Evolutionary conservation across 1,140 invertebrate genomes (phyloP).

Genomic region (Pinna nobilis): DNA sequence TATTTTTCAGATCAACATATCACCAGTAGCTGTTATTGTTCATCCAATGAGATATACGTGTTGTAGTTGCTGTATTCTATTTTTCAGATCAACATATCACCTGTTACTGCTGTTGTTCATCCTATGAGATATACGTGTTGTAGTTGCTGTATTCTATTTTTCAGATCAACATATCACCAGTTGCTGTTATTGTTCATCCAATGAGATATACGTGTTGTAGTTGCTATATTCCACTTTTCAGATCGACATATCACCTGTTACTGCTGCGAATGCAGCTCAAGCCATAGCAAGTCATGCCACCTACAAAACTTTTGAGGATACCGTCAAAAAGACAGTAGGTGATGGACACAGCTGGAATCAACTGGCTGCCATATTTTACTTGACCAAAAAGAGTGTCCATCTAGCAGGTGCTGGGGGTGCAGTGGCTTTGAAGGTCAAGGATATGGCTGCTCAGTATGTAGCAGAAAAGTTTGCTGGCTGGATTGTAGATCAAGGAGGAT

Average conservation of each 20-base stretch:
- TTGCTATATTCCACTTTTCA: background rate
- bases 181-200: too few species aligned
- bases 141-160: too few species aligned
- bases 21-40: background rate
- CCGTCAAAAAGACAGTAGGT: slow-evolving; percentile 51
- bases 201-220: background rate
- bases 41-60: too few species aligned
- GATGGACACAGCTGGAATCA: slow-evolving; percentile 60
- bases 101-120: too few species aligned
- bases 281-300: slow-evolving; percentile 53
- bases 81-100: too few species aligned
- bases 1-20: background rate
- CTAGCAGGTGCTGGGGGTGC: slow-evolving; percentile 59
- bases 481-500: slow-evolving; percentile 68
- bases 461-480: slow-evolving; percentile 66
- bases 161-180: too few species aligned
- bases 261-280: slow-evolving; percentile 27
- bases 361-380: slow-evolving; percentile 63
- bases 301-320: slow-evolving; percentile 61
- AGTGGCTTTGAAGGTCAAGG: slow-evolving; percentile 58
- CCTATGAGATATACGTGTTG: too few species aligned
- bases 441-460: slow-evolving; percentile 64
- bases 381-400: slow-evolving; percentile 58
- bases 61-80: too few species aligned
- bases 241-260: slow-evolving; percentile 6